Evolutionary conservation across 1,140 invertebrate genomes (phyloP).

Genomic region (Littorina saxatilis): DNA sequence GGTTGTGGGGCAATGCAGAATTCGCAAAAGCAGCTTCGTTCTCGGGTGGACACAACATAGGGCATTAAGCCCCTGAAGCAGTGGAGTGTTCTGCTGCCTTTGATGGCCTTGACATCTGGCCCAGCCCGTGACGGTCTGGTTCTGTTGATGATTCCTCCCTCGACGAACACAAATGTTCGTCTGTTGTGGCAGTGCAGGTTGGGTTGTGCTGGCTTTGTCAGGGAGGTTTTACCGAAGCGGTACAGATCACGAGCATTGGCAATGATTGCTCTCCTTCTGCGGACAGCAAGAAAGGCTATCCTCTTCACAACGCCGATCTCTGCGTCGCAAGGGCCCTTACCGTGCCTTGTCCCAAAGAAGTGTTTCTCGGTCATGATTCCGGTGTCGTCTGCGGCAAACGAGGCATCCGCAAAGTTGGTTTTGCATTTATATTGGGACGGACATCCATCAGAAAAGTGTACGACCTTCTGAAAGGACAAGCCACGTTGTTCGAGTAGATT

Average conservation of each 20-base stretch:
- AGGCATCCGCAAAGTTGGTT: slow-evolving; percentile 39
- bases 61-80: slow-evolving; percentile 17
- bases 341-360: slow-evolving; percentile 52
- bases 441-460: slow-evolving; percentile 49
- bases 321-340: slow-evolving; percentile 52
- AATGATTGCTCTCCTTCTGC: slow-evolving; percentile 20
- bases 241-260: slow-evolving; percentile 40
- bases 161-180: slow-evolving; percentile 34
- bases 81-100: slow-evolving; percentile 28
- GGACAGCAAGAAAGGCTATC: slow-evolving; percentile 34
- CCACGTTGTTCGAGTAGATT: slow-evolving; percentile 18
- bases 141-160: slow-evolving; percentile 19
- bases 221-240: slow-evolving; percentile 32
- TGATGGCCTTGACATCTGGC: slow-evolving; percentile 6
- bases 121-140: slow-evolving; percentile 1
- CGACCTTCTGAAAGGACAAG: slow-evolving; percentile 25
- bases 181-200: slow-evolving; percentile 15
- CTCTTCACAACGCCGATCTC: slow-evolving; percentile 50
- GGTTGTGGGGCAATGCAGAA: too few relatives aligned
- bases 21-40: slow-evolving; percentile 38
- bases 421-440: slow-evolving; percentile 45
- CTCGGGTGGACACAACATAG: slow-evolving; percentile 1
- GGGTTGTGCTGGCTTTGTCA: slow-evolving; percentile 25
- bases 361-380: slow-evolving; percentile 46
- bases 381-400: slow-evolving; percentile 23